These are phyloP conservation scores for Drosophila watanabei DNA, from an alignment of 1,140 invertebrate species.

Conservation along the genomic window DNA sequence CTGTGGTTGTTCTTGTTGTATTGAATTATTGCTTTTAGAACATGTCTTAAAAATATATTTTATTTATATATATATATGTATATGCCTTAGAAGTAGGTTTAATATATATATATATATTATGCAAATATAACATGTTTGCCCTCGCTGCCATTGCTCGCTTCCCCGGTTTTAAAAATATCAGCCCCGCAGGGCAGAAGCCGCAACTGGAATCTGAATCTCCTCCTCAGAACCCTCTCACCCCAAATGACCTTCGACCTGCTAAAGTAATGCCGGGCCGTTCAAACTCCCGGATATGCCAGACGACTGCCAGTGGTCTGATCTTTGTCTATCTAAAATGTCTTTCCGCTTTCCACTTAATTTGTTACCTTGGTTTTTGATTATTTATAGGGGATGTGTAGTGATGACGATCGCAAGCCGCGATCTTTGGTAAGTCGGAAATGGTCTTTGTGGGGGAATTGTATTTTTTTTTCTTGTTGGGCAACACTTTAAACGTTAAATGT, in stretches of 20 bases:
- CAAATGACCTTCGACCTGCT: constrained; percentile 30
- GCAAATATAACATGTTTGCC: constrained; percentile 76
- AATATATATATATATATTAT: constrained; percentile 65
- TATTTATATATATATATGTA: constrained; percentile 67
- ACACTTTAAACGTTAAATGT: constrained; percentile 59
- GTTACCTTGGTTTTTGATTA: constrained; percentile 37
- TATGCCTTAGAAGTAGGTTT: constrained; percentile 64
- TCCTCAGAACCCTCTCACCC: neutral
- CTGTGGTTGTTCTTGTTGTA: constrained; percentile 64
- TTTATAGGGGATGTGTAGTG: constrained; percentile 28
- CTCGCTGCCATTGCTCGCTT: constrained; percentile 17
- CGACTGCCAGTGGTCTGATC: constrained; percentile 44
- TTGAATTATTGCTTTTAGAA: constrained; percentile 83
- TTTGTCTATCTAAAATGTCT: constrained; percentile 62
- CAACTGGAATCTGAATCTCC: constrained; percentile 66
- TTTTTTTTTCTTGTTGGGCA: constrained; percentile 12
- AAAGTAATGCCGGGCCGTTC: constrained; percentile 25
- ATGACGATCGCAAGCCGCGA: constrained; percentile 19
- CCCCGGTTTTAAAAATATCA: constrained; percentile 48
- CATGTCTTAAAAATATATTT: constrained; percentile 84
- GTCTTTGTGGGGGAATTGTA: constrained; percentile 26
- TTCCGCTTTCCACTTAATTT: constrained; percentile 20
- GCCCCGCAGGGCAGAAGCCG: constrained; percentile 38
- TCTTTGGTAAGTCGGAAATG: constrained; percentile 40
- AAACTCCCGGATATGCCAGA: constrained; percentile 37